Evolutionary conservation across 2,797 vertebrate genomes (phyloP), one percentile per base, ranked within the genome.

Genomic region (Galaxias olidus): DNA sequence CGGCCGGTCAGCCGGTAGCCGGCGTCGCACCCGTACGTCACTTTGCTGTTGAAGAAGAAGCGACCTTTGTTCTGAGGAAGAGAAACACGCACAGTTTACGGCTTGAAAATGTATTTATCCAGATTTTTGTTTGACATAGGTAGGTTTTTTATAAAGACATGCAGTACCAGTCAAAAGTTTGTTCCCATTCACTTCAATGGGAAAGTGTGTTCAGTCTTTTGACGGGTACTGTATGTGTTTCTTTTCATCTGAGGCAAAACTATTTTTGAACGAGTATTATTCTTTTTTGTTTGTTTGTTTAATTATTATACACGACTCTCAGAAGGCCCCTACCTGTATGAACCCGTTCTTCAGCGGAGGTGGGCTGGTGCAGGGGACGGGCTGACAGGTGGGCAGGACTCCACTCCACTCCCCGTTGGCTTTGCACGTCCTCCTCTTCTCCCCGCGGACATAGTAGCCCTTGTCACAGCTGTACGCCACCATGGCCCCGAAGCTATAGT

Each of bases 381-480:
- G 97, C 13, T 93, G 90, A 82, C 98, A 99, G 0, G 89, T 89
- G 10, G 98, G 98, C 50, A 94, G 86, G 62, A 71, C 85, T 59
- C 93, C 93, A 53, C 94, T 96, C 98, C 98, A 99, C 43, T 93
- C 94, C 30, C 98, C 98, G 0, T 93, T 93, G 67, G 95, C 96
- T 71, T 95, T 93, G 47, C 98, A 99, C 7, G 93, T 96, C 55
- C 95, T 92, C 79, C 93, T 97, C 88, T 99, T 99, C 78, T 98
- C 95, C 44, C 96, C 97, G 77, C 94, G 93, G 79, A 99, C 97
- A 72, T 97, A 84, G 84, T 93, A 99, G 0, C 98, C 98, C 18
- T 90, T 94, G 77, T 94, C 90, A 79, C 98, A 99, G 88, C 95
- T 97, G 57, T 99, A 99, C 1, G 98, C 98, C 75, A 99, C 93